A percentile compares a stretch with the other conserved stretches of the same genome.
These are phyloP conservation scores for Frieseomelitta varia DNA, from an alignment of 1,140 invertebrate species.

Conservation along the genomic window DNA sequence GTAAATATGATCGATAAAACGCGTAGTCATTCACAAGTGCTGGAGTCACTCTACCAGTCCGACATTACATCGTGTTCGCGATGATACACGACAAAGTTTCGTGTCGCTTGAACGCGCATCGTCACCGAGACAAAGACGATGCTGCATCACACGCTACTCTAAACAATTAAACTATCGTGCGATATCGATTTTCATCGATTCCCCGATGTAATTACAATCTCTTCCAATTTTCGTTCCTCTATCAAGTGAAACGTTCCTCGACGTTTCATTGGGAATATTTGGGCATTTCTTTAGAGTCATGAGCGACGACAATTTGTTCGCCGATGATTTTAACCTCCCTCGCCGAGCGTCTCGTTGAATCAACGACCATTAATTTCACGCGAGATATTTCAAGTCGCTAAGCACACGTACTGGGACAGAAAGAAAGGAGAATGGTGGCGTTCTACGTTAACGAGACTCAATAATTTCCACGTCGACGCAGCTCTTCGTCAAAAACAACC, in stretches of 20 bases:
- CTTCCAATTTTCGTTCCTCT: too few relatives aligned
- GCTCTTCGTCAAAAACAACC: not conserved
- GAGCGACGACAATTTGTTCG: not conserved
- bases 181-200: too few relatives aligned
- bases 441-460: not conserved
- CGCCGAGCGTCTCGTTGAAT: not conserved
- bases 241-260: too few relatives aligned
- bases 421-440: not conserved
- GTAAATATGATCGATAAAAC: conserved; percentile 55
- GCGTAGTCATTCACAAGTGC: conserved; percentile 52
- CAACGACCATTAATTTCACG: not conserved
- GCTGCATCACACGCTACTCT: not conserved
- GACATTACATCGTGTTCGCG: conserved; percentile 45
- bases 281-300: too few relatives aligned
- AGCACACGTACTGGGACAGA: not conserved
- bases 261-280: too few relatives aligned
- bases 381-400: not conserved
- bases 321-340: not conserved
- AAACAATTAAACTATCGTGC: too few relatives aligned
- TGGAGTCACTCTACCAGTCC: too few relatives aligned
- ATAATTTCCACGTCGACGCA: not conserved
- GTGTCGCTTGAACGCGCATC: conserved; percentile 12
- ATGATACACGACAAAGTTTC: conserved; percentile 17
- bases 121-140: not conserved
- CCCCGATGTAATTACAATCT: too few relatives aligned